These are phyloP conservation scores for Sinocyclocheilus maitianheensis DNA, from an alignment of 2,113 vertebrate genomes.

Conservation along the genomic window DNA sequence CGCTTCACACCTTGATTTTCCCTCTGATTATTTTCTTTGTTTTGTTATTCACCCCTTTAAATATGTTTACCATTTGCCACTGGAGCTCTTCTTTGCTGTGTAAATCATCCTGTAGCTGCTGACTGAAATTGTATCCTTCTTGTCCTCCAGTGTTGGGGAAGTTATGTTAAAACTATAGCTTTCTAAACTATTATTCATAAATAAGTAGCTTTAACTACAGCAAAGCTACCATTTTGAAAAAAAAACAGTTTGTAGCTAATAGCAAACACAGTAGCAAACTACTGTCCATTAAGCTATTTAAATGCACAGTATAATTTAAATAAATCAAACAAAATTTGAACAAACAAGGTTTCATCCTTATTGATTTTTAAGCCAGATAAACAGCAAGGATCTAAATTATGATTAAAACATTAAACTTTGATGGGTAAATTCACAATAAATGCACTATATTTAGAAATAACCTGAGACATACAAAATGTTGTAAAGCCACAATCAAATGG, in stretches of 20 bases:
- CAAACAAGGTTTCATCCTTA: no score
- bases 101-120: conserved; percentile 71
- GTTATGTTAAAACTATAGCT: background rate
- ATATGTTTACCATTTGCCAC: conserved; percentile 62
- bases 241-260: background rate
- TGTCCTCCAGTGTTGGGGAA: conserved; percentile 44
- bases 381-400: background rate
- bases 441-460: background rate
- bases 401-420: background rate
- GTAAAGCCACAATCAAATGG: no score
- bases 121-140: conserved; percentile 65
- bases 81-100: conserved; percentile 59
- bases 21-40: conserved; percentile 53
- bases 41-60: conserved; percentile 40
- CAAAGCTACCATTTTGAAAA: background rate
- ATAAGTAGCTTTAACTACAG: background rate
- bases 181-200: background rate
- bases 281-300: no score
- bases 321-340: no score
- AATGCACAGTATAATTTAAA: no score
- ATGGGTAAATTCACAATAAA: background rate
- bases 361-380: background rate
- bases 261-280: no score
- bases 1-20: conserved; percentile 65
- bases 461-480: no score